Evolutionary conservation across 2,797 vertebrate genomes (phyloP), one percentile per base, ranked within the genome.

Genomic region (Hydrocynus forskahlii): DNA sequence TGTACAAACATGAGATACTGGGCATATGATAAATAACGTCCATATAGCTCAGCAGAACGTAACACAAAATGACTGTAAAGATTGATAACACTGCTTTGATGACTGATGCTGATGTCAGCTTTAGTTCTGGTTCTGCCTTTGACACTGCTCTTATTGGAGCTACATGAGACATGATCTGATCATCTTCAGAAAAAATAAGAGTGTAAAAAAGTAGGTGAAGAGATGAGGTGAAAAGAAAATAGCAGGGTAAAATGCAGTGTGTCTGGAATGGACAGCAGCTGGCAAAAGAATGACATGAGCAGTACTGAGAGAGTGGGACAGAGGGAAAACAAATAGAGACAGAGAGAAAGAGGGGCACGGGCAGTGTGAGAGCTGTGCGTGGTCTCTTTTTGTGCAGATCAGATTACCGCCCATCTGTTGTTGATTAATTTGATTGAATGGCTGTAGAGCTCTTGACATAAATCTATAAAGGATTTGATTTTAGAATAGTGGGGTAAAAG

Each of bases 391-490:
- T 86, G 67, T 29, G 66, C 80, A 82, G 84, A 88, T 90, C 55
- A 80, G 84, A 80, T 85, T 83, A 73, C 43, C 43, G 73, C 79
- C 86, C 87, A 90, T 90, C 87, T 91, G 88, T 82, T 88, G 72
- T 84, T 84, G 85, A 89, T 91, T 88, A 83, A 91, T 92, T 86
- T 86, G 82, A 89, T 85, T 87, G 81, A 86, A 89, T 84, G 88
- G 81, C 88, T 91, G 86, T 78, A 76, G 70, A 76, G 69, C 66
- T 78, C n/a, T 66, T 68, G 7, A 78, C 52, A 55, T 63, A 45
- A 60, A 60, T 80, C 62, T 21, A 63, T 75, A 57, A 25, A 19
- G 38, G 75, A 83, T 82, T 75, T 75, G 57, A 75, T 68, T 73
- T 82, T 48, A 25, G 55, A 74, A 69, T 29, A 12, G 40, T 62